phyloP scores from a whole-genome alignment of 2,797 vertebrate species.

The Amniataba percoides region DNA sequence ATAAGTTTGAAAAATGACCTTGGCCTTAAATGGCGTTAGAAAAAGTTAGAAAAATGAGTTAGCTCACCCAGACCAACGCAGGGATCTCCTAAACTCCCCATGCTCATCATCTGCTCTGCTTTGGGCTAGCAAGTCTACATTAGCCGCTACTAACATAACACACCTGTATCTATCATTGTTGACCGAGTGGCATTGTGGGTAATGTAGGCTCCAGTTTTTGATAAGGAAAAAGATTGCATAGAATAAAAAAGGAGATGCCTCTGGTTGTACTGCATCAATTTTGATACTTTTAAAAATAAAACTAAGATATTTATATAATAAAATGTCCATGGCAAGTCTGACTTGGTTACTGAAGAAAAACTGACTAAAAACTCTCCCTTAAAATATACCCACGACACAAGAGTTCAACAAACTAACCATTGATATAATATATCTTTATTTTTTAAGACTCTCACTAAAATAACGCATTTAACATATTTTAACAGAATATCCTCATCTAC shows the following conservation, averaged over 20 bases:
- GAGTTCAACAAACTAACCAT: constrained; percentile 45
- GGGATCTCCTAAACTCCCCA: too few relatives aligned
- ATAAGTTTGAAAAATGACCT: neutral
- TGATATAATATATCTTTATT: constrained; percentile 78
- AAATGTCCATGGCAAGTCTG: neutral
- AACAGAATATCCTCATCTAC: constrained; percentile 67
- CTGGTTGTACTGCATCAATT: neutral
- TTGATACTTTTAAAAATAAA: neutral
- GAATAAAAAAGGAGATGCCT: neutral
- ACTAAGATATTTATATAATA: too few relatives aligned
- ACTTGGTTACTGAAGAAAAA: neutral
- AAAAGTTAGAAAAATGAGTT: neutral
- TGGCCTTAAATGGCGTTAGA: too few relatives aligned
- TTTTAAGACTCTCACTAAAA: constrained; percentile 87
- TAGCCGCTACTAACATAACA: neutral
- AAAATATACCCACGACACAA: constrained; percentile 27
- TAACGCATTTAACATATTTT: constrained; percentile 82
- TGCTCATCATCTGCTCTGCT: neutral
- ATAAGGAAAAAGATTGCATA: neutral
- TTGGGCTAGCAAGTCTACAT: neutral
- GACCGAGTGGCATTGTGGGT: neutral
- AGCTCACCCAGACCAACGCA: neutral
- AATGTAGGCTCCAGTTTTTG: neutral
- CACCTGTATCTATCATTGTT: neutral
- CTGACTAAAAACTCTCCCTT: neutral